phyloP scores from a whole-genome alignment of 2,797 vertebrate genomes.

The Periparus ater region DNA sequence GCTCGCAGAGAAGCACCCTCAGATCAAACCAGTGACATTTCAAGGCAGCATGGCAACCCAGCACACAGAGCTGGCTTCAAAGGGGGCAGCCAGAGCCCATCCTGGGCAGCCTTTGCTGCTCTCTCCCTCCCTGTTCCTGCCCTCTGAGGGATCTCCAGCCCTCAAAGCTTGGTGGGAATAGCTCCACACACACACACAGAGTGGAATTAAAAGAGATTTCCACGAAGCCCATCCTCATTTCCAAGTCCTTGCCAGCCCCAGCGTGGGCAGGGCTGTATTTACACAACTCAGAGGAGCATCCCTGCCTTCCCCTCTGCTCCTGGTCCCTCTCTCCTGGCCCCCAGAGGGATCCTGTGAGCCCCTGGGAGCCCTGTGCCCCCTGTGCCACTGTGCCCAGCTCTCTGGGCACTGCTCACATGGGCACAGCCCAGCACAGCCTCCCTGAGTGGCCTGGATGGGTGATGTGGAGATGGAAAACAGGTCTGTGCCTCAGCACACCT shows the following conservation, averaged over 20 bases:
- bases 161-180: background rate
- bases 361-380: fast-evolving
- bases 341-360: fast-evolving
- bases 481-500: background rate
- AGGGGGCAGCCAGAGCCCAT: background rate
- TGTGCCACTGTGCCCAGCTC: background rate
- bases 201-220: background rate
- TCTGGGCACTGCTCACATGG: background rate
- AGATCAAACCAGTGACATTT: background rate
- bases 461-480: background rate
- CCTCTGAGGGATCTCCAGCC: background rate
- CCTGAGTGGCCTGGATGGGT: fast-evolving
- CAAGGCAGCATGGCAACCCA: background rate
- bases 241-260: background rate
- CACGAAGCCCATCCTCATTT: background rate
- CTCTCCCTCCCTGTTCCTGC: background rate
- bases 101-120: background rate
- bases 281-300: fast-evolving
- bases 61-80: background rate
- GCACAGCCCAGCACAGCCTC: background rate
- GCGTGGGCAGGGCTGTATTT: background rate
- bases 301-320: background rate
- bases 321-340: background rate
- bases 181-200: background rate
- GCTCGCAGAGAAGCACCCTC: background rate